Evolutionary conservation across 2,113 vertebrate species (phyloP).

Genomic region (Pteronura brasiliensis): DNA sequence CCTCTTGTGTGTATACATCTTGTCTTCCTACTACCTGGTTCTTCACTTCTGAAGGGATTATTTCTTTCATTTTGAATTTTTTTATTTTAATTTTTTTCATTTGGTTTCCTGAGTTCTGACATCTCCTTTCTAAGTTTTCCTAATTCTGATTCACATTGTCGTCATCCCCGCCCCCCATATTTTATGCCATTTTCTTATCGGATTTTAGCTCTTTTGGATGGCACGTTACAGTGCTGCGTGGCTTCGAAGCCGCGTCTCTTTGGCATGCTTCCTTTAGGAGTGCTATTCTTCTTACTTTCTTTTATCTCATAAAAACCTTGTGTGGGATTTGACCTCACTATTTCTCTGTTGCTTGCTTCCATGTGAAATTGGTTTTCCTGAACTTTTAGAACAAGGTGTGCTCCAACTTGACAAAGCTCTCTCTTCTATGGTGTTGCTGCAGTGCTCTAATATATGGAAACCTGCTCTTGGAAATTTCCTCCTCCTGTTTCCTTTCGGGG

Average conservation of each 20-base stretch:
- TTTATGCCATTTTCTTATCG: background rate
- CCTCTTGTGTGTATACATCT: background rate
- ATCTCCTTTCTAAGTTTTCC: background rate
- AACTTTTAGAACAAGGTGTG: background rate
- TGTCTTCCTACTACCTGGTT: background rate
- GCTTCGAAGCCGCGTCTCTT: background rate
- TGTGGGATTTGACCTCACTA: background rate
- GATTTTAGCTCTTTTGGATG: background rate
- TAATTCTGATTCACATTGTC: background rate
- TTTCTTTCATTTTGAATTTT: background rate
- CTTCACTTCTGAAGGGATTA: background rate
- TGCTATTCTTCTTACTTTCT: background rate
- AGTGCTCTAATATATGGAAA: background rate
- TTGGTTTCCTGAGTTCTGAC: background rate
- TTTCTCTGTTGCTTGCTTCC: background rate
- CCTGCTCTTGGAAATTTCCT: background rate
- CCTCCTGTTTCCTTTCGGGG: background rate
- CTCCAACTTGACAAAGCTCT: background rate
- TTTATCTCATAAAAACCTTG: background rate
- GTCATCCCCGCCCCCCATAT: rapidly evolving
- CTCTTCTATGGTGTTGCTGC: background rate
- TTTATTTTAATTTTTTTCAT: background rate
- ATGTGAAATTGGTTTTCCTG: background rate
- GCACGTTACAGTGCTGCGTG: background rate
- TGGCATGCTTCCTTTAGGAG: background rate